Base-by-base conservation (phyloP, 2,113 vertebrate genomes). In the Platysteira castanea region DNA sequence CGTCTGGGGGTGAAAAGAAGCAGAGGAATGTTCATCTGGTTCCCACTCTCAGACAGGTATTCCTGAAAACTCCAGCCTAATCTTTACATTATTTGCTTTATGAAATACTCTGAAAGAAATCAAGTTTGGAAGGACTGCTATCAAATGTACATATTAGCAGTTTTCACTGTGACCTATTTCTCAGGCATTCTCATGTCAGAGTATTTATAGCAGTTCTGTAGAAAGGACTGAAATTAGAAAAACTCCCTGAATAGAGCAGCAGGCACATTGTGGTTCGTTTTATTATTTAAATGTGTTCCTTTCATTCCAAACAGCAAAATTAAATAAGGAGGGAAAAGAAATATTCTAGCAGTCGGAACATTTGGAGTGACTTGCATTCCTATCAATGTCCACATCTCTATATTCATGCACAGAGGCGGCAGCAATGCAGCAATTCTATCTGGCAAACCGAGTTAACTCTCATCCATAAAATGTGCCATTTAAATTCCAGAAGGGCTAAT, bases 221-320 rank as follows among this genome's bases (percentile, higher is more conserved):
- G 94, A 95, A 97, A 93, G 95, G 94, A 95, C 95, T 97, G 91
- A 97, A 97, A 98, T 97, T 96, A 98, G 97, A 97, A 96, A 91
- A 96, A 78, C 78, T 61, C 94, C 90, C 70, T 92, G 85, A 96
- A 97, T 97, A 96, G 96, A 95, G 93, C 91, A 90, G 90, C 90
- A 87, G 20, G 13, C 52, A 78, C 89, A 90, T 59, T 87, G 88
- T 86, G 61, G 59, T 59, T 89, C 83, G 15, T 95, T 97, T 97
- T 86, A 81, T 96, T 96, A 97, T 97, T 97, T 92, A 96, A 97
- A 96, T 93, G 81, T 9, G 41, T 74, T 95, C 84, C 56, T 96
- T 94, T 95, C 78, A 92, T 73, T 87, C 94, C 92, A 94, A 94
- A 94, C 94, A 93, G 86, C 76, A 86, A 91, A 97, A 96, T 97